Evolutionary conservation across 2,797 vertebrate species (phyloP).

Genomic region (Spinibarbus caldwelli): DNA sequence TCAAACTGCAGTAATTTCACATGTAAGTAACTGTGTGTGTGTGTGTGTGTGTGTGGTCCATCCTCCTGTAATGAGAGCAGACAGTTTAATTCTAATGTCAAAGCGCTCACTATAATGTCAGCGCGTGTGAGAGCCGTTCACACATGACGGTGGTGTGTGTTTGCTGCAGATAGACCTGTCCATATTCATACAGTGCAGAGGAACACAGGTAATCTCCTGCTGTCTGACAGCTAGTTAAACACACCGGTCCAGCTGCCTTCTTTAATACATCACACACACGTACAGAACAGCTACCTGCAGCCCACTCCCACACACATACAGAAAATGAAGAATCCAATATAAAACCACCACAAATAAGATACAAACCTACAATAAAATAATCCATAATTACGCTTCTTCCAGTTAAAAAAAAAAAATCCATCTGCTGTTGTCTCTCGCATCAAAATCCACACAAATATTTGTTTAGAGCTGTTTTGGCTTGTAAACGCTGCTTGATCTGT

Average conservation of each 20-base stretch:
- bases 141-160: slow-evolving; percentile 52
- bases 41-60: no score
- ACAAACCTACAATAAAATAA: background rate
- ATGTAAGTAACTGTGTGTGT: no score
- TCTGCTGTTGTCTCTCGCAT: no score
- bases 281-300: slow-evolving; percentile 35
- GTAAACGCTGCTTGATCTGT: no score
- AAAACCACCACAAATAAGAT: background rate
- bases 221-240: slow-evolving; percentile 70
- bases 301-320: slow-evolving; percentile 7
- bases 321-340: background rate
- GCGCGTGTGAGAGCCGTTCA: background rate
- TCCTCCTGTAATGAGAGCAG: background rate
- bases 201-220: slow-evolving; percentile 59
- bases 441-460: no score
- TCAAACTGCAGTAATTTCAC: no score
- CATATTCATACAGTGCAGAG: slow-evolving; percentile 58
- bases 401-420: background rate
- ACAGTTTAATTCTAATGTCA: slow-evolving; percentile 30
- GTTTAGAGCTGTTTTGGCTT: no score
- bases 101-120: background rate
- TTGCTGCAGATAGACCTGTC: slow-evolving; percentile 72
- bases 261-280: slow-evolving; percentile 57
- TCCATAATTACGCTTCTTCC: background rate
- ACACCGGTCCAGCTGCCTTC: slow-evolving; percentile 49